phyloP scores from a whole-genome alignment of 2,888 invertebrate species.

The Tridacna crocea region DNA sequence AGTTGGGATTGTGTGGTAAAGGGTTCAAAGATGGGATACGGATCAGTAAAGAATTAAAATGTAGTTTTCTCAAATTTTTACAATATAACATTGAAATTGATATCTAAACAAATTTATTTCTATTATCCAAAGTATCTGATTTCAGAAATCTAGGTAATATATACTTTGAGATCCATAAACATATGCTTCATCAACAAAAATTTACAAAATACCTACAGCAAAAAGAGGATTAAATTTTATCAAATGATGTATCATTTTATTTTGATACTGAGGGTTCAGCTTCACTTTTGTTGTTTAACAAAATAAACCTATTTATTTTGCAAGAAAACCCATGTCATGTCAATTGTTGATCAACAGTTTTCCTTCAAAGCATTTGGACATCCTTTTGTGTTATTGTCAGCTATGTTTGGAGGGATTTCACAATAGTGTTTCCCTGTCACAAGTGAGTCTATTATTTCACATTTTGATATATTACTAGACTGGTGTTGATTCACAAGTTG shows the following conservation, averaged over 20 bases:
- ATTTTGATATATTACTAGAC: background rate
- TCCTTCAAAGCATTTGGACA: constrained; percentile 8
- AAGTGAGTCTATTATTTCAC: constrained; percentile 7
- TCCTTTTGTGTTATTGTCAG: background rate
- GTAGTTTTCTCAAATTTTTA: too few relatives aligned
- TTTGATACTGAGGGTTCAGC: background rate
- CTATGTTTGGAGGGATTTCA: constrained; percentile 2
- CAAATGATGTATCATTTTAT: background rate
- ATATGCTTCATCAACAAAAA: too few relatives aligned
- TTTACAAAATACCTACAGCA: too few relatives aligned
- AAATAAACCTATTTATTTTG: constrained; percentile 38
- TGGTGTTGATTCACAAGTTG: too few relatives aligned
- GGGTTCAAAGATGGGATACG: too few relatives aligned
- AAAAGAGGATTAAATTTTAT: constrained; percentile 2
- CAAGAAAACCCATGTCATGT: constrained; percentile 18
- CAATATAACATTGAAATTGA: too few relatives aligned
- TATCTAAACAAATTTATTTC: too few relatives aligned
- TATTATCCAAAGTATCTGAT: too few relatives aligned
- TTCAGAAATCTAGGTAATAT: too few relatives aligned
- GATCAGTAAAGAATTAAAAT: too few relatives aligned
- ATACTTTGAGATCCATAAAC: too few relatives aligned
- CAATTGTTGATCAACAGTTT: constrained; percentile 15
- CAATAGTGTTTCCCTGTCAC: constrained; percentile 13
- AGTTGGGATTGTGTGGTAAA: too few relatives aligned
- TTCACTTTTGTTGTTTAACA: constrained; percentile 25